These are phyloP conservation scores for Mimas tiliae DNA, from an alignment of 2,888 invertebrate genomes.

Conservation along the genomic window DNA sequence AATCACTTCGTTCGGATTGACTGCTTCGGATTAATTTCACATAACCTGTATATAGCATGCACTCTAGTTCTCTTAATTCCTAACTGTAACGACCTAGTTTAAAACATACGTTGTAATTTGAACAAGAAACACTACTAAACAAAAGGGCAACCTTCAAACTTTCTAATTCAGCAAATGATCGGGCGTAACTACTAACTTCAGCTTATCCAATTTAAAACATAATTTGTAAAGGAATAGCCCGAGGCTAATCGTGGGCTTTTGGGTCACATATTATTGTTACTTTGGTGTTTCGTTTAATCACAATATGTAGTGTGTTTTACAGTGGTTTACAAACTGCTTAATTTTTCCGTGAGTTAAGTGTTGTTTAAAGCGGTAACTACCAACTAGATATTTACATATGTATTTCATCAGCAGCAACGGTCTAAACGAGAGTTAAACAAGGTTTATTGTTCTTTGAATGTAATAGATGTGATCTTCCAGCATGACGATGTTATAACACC, in stretches of 20 bases:
- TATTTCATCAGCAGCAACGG: too few species aligned
- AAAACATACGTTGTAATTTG: conserved; percentile 3
- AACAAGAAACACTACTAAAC: not conserved
- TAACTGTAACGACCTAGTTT: not conserved
- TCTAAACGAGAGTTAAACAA: too few species aligned
- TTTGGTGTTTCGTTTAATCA: not conserved
- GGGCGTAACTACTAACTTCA: not conserved
- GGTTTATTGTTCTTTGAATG: too few species aligned
- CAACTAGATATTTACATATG: too few species aligned
- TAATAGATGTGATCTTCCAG: too few species aligned
- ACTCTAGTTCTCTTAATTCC: not conserved
- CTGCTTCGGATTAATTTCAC: not conserved
- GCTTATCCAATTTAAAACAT: not conserved
- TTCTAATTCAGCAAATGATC: not conserved
- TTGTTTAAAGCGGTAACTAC: not conserved
- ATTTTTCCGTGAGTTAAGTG: not conserved
- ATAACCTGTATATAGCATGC: not conserved
- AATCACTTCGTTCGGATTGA: not conserved
- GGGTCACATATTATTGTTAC: not conserved
- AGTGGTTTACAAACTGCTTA: not conserved
- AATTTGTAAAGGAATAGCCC: conserved; percentile 4
- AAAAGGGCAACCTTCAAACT: conserved; percentile 2
- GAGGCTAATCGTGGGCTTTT: conserved; percentile 2
- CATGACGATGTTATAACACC: too few species aligned
- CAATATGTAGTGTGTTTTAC: not conserved